phyloP scores from a whole-genome alignment of 2,888 invertebrate species.

The Lapara coniferarum region DNA sequence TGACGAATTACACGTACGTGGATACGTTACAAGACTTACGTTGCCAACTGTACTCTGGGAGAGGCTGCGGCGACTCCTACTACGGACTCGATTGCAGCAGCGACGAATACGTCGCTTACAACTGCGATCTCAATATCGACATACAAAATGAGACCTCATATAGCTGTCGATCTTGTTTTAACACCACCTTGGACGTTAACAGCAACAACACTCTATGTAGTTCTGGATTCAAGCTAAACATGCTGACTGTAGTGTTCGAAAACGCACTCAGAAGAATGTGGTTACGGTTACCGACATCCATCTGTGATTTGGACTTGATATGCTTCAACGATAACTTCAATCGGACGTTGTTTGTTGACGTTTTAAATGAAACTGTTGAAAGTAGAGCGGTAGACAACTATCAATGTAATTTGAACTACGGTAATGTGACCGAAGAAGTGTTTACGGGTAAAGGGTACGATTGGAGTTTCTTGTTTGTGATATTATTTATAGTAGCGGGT shows the following conservation, averaged over 20 bases:
- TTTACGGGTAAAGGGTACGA: slow-evolving; percentile 80
- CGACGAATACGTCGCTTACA: slow-evolving; percentile 50
- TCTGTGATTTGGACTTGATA: slow-evolving; percentile 65
- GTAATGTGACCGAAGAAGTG: slow-evolving; percentile 54
- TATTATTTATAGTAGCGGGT: slow-evolving; percentile 93
- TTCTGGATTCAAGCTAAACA: slow-evolving; percentile 71
- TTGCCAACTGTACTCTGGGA: slow-evolving; percentile 60
- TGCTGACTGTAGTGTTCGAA: slow-evolving; percentile 68
- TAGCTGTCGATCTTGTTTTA: slow-evolving; percentile 63
- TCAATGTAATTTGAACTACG: slow-evolving; percentile 69
- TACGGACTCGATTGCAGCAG: slow-evolving; percentile 62
- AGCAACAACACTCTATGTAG: slow-evolving; percentile 68
- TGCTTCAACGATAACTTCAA: slow-evolving; percentile 63
- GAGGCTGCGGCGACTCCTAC: slow-evolving; percentile 54
- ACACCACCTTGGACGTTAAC: slow-evolving; percentile 55
- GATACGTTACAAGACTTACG: slow-evolving; percentile 65
- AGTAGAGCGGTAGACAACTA: slow-evolving; percentile 56
- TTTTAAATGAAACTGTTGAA: slow-evolving; percentile 47
- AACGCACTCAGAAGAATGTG: slow-evolving; percentile 72
- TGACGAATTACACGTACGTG: slow-evolving; percentile 66
- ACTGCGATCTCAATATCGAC: slow-evolving; percentile 69
- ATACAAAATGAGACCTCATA: slow-evolving; percentile 78
- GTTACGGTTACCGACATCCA: slow-evolving; percentile 64
- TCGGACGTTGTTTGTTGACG: slow-evolving; percentile 68
- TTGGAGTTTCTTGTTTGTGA: slow-evolving; percentile 93